Conservation (phyloP, 2,797 vertebrate species). For the Scyliorhinus canicula region DNA sequence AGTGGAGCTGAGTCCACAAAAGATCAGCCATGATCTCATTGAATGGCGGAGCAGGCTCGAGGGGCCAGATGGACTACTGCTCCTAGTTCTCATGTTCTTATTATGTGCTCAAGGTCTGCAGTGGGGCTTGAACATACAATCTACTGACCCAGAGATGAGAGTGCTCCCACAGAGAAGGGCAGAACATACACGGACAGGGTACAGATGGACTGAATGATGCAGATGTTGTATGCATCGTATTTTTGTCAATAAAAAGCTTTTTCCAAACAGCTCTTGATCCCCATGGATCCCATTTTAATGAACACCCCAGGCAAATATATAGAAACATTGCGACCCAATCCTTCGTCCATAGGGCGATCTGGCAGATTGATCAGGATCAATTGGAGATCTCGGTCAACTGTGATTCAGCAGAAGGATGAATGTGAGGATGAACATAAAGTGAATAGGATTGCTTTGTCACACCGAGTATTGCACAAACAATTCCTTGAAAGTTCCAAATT, state of each 20-base stretch:
- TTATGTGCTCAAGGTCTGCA: not conserved
- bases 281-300: not conserved
- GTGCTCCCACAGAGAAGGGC: not conserved
- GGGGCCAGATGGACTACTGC: too few relatives aligned
- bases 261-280: not conserved
- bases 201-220: not conserved
- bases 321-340: not conserved
- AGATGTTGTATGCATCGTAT: not conserved
- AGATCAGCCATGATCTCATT: too few relatives aligned
- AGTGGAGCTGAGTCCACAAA: too few relatives aligned
- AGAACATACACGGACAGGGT: not conserved
- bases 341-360: not conserved
- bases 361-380: not conserved
- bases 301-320: not conserved
- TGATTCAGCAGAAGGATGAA: not conserved
- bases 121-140: not conserved
- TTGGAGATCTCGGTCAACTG: not conserved
- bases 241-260: not conserved
- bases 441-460: conserved; percentile 8
- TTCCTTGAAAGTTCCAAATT: conserved; percentile 16
- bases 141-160: not conserved
- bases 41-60: too few relatives aligned
- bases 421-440: not conserved
- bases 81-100: too few relatives aligned
- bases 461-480: conserved; percentile 17